phyloP scores from a whole-genome alignment of 1,140 invertebrate genomes.

The Lasaia peninsularis region DNA sequence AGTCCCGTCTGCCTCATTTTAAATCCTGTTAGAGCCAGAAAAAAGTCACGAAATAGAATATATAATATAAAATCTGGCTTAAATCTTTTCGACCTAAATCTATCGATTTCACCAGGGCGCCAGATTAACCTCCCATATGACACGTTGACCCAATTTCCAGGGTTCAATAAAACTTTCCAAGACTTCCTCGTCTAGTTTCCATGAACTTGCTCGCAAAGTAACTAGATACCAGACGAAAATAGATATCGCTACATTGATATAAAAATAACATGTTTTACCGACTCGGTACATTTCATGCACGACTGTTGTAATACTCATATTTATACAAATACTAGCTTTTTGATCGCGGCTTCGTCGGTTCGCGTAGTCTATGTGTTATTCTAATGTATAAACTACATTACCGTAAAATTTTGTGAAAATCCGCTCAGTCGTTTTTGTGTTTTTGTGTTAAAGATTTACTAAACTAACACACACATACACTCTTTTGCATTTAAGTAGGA shows the following conservation, averaged over 20 bases:
- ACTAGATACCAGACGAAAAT: conserved; percentile 40
- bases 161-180: conserved; percentile 43
- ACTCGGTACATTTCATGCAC: neutral
- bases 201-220: conserved; percentile 57
- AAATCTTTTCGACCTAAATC: neutral
- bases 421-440: too few relatives aligned
- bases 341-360: too few relatives aligned
- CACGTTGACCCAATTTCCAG: conserved; percentile 45
- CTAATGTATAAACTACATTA: too few relatives aligned
- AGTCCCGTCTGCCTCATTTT: too few relatives aligned
- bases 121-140: neutral
- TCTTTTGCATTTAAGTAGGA: too few relatives aligned
- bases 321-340: neutral
- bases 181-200: conserved; percentile 51
- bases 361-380: too few relatives aligned
- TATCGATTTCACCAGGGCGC: neutral
- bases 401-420: too few relatives aligned
- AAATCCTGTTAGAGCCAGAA: too few relatives aligned
- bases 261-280: conserved; percentile 21
- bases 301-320: neutral
- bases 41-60: neutral
- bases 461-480: too few relatives aligned
- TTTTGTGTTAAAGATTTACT: too few relatives aligned
- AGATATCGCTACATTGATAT: conserved; percentile 19
- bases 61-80: neutral